A percentile compares a stretch with the other conserved stretches of the same genome.
These are phyloP conservation scores for Molothrus aeneus DNA, from an alignment of 2,797 vertebrate genomes.

Conservation along the genomic window DNA sequence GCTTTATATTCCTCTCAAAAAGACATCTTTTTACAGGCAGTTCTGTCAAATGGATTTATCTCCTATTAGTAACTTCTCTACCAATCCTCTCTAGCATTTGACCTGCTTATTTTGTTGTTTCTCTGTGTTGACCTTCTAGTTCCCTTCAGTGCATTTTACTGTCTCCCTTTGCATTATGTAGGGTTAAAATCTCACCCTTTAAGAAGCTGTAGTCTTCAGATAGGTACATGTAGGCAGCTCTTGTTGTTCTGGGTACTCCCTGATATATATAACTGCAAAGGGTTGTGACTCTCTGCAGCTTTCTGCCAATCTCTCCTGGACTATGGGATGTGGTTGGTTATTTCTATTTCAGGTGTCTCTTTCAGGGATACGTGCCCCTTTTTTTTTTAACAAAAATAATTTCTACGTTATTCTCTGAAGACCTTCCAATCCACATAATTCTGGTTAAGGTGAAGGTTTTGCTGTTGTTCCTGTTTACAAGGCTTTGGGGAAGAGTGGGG, in stretches of 20 bases:
- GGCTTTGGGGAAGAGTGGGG: background rate
- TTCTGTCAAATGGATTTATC: background rate
- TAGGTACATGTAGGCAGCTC: background rate
- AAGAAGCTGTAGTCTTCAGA: background rate
- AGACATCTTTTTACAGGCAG: background rate
- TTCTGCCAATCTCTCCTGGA: background rate
- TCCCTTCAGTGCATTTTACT: background rate
- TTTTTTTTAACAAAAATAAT: background rate
- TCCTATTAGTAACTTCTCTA: background rate
- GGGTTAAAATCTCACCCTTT: background rate
- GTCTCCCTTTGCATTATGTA: background rate
- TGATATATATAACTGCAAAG: background rate
- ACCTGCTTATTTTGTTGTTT: background rate
- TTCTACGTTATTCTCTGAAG: background rate
- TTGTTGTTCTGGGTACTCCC: background rate
- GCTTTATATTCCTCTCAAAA: background rate
- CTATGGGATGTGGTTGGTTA: background rate
- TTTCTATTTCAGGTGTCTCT: conserved; percentile 10
- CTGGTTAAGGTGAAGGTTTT: background rate
- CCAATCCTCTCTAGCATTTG: background rate
- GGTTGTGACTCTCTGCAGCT: background rate
- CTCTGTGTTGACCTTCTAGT: background rate
- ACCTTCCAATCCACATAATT: background rate
- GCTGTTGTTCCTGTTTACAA: background rate
- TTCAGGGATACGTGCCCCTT: background rate